Percentiles rank a stretch among this genome's conserved stretches.
These are phyloP conservation scores for Petrocephalus schoutedeni DNA, from an alignment of 2,797 vertebrate genomes.

Conservation along the genomic window DNA sequence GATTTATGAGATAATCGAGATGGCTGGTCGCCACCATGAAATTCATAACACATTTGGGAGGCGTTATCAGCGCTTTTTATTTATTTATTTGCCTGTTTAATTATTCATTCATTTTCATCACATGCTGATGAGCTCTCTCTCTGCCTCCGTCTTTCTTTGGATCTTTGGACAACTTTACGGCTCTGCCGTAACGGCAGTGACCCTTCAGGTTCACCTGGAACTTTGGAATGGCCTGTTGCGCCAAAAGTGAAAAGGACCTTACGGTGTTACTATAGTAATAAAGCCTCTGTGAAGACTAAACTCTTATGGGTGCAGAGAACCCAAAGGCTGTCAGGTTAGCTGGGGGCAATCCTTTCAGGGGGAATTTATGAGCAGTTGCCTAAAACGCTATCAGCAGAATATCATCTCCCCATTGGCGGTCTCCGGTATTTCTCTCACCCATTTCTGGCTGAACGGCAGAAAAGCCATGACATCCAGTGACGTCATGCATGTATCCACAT, in stretches of 20 bases:
- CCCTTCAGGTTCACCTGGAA: background rate
- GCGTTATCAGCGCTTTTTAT: slow-evolving; percentile 8
- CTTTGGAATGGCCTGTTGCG: background rate
- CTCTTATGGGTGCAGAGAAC: slow-evolving; percentile 31
- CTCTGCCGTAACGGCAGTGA: background rate
- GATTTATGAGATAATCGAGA: slow-evolving; percentile 31
- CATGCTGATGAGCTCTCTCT: background rate
- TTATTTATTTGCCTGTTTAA: background rate
- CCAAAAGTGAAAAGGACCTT: slow-evolving; percentile 20
- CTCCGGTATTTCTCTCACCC: background rate
- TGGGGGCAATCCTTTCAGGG: background rate
- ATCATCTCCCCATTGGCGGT: background rate
- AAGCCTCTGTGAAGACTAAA: slow-evolving; percentile 39
- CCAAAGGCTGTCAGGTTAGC: slow-evolving; percentile 33
- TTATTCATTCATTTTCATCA: background rate
- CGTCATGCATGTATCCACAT: slow-evolving; percentile 21
- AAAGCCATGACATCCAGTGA: background rate
- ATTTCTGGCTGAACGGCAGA: background rate
- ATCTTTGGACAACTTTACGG: background rate
- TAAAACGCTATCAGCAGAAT: background rate
- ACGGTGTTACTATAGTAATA: slow-evolving; percentile 26
- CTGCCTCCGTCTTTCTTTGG: background rate
- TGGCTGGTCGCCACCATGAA: slow-evolving; percentile 17
- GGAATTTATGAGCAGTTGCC: background rate
- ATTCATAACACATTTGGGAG: slow-evolving; percentile 20